phyloP scores from a whole-genome alignment of 2,113 vertebrate genomes.

The Urocitellus parryii region DNA sequence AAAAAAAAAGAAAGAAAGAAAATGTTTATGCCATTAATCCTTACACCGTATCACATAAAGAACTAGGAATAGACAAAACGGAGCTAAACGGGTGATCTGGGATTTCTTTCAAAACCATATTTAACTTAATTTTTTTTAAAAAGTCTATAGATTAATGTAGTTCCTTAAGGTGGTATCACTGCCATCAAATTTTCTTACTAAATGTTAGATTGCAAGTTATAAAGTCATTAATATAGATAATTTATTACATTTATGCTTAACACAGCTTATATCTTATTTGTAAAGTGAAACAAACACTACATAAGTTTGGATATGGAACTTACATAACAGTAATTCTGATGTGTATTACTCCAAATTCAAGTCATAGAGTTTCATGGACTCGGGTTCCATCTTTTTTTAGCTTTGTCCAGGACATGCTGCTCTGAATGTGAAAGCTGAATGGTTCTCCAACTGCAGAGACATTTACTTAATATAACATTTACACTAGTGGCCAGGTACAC shows the following conservation, averaged over 20 bases:
- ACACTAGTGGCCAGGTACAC: neutral
- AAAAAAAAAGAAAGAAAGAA: neutral
- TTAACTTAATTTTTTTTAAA: conserved; percentile 70
- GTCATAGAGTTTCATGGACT: neutral
- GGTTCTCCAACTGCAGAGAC: neutral
- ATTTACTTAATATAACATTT: neutral
- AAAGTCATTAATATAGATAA: conserved; percentile 68
- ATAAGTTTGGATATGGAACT: conserved; percentile 7
- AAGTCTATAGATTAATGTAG: conserved; percentile 56
- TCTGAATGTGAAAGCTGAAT: neutral
- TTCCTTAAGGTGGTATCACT: conserved; percentile 71
- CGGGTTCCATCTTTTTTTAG: neutral
- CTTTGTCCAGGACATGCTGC: neutral
- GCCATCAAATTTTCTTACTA: conserved; percentile 74
- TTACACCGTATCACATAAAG: neutral
- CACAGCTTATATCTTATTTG: conserved; percentile 37
- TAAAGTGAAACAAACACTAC: neutral
- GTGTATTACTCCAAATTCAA: neutral
- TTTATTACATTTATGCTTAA: neutral
- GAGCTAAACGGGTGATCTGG: conserved; percentile 53
- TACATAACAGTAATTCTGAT: neutral
- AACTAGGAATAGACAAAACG: neutral
- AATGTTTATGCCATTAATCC: neutral
- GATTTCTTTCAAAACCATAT: conserved; percentile 73
- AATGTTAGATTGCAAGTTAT: neutral